Evolutionary conservation across 2,113 vertebrate species (phyloP), one percentile per base, ranked within the genome.

Genomic region (Corydoras maculifer): DNA sequence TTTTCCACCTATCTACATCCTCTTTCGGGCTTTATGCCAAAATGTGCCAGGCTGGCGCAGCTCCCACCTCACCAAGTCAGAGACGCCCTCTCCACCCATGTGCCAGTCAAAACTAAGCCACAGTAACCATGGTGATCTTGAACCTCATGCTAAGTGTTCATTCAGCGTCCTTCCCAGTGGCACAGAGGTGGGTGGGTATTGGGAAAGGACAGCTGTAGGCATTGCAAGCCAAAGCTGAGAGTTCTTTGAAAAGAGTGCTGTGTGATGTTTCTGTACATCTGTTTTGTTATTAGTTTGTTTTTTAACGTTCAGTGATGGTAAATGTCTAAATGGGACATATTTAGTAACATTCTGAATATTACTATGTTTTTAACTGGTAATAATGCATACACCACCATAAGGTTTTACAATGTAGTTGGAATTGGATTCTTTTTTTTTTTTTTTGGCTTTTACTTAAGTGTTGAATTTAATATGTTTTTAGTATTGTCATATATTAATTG

Each of bases 41-140:
- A 12, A 15, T 70, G 65, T 74, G 67, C 77, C 74, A 70, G n/a
- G n/a, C 77, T 79, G 77, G 59, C 32, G 65, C 75, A 81, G 82
- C 81, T 80, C 81, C 49, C 81, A 76, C 65, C 72, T 31, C 8
- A 75, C 73, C 81, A 80, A 77, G 73, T 75, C 77, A 69, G 74
- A 75, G 53, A 82, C 73, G 62, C 59, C 80, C 76, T 15, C 72
- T 81, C 69, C 83, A 73, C 80, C 75, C 77, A 82, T 87, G 86
- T 85, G 80, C 77, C 81, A 79, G 78, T 64, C 72, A 74, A 68
- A 74, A 69, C 84, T 83, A 76, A 79, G 85, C 86, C 70, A 81
- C 77, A 61, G 87, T 89, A 87, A 82, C 87, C 81, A 89, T 90
- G 87, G 88, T 82, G 81, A 89, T 77, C 29, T 75, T 79, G 58